Base-by-base conservation (phyloP, 2,888 invertebrate genomes). In the Dichetophora obliterata region DNA sequence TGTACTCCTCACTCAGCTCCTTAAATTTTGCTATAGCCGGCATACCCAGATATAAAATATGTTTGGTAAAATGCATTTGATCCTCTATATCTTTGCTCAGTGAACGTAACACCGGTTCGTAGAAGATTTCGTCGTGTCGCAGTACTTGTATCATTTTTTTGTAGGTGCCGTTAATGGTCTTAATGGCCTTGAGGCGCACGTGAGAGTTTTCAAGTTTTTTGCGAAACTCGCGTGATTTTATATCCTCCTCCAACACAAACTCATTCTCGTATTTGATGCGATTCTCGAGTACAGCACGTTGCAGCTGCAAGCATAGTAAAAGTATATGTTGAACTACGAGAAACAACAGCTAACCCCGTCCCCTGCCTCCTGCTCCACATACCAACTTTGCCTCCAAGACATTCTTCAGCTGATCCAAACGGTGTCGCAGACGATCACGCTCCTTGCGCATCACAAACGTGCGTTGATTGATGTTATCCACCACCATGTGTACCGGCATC, bases 381-480 rank as follows among this genome's bases (percentile, higher is more conserved):
- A 89, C 85, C 82, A 88, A 75, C 73, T 85, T 83, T 0, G 81
- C 74, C 54, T 84, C 82, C 75, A 88, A 89, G 4, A 78, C 80
- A 5, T 78, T 61, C 43, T 85, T 84, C 1, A 87, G 76, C 43
- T 85, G 83, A 24, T 83, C 80, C 37, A 87, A 81, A 3, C 83
- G 84, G 80, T 83, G 82, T n/a, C 78, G 80, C 14, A 89, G 79
- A 14, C 86, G 87, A 85, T 89, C 89, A 0, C 84, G 83, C 75
- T 89, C 88, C 77, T 89, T 89, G 9, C 88, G 85, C 81, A 87
- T 80, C 1, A 87, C 83, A 84, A 89, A 89, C 5, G 89, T 87
- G 2, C 86, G 84, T 76, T 89, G 88, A 82, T 88, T 87, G 8
- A 89, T 88, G 52, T 88, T 88, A 34, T 89, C 88, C 22, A 84